Evolutionary conservation across 2,113 vertebrate genomes (phyloP).

Genomic region (pig (Sus scrofa)): T2T-Sscrofa CM000824.6:124021001-124021500

Average conservation of each 20-base stretch:
- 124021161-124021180: background rate
- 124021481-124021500: background rate
- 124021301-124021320: constrained; percentile 8
- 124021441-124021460: constrained; percentile 15
- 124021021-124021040: background rate
- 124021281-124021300: background rate
- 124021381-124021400: background rate
- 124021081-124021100: background rate
- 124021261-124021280: background rate
- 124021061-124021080: background rate
- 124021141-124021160: background rate
- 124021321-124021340: background rate
- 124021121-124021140: background rate
- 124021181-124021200: background rate
- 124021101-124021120: background rate
- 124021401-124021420: background rate
- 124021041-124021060: background rate
- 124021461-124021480: background rate
- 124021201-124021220: background rate
- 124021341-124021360: background rate
- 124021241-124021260: background rate
- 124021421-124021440: background rate
- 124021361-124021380: constrained; percentile 21
- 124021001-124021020: background rate
- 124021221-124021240: background rate